Conservation (phyloP, 2,797 vertebrate species). For the Garrulus glandarius region DNA sequence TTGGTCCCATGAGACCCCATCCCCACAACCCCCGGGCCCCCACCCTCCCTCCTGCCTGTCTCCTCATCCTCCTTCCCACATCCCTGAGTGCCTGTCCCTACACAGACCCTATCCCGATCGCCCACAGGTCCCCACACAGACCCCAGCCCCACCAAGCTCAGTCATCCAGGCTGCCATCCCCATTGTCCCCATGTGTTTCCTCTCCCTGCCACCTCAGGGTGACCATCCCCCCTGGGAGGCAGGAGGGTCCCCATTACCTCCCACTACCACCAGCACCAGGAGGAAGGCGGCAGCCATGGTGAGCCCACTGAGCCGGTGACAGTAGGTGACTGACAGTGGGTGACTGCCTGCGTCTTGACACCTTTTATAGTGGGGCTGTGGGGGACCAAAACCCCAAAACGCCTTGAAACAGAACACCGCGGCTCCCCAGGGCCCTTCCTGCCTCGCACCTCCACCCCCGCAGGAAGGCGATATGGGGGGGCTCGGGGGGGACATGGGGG, state of each 20-base stretch:
- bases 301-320: not conserved
- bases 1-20: not conserved
- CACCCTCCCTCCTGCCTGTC: not conserved
- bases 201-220: too few relatives aligned
- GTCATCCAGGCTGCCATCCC: not conserved
- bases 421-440: not conserved
- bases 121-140: not conserved
- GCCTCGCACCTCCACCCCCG: not conserved
- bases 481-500: not conserved
- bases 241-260: not conserved
- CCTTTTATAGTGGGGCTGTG: not conserved
- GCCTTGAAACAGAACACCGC: not conserved
- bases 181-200: accelerated
- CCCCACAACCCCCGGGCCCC: accelerated
- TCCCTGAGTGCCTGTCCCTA: not conserved
- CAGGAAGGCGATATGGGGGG: not conserved
- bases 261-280: not conserved
- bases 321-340: not conserved
- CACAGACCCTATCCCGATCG: not conserved
- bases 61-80: not conserved
- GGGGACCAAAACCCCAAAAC: not conserved
- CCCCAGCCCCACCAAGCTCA: not conserved
- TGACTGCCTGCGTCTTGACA: not conserved
- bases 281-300: not conserved
- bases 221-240: not conserved